Conservation (phyloP, 1,140 invertebrate genomes). For the Parasteatoda tepidariorum region DNA sequence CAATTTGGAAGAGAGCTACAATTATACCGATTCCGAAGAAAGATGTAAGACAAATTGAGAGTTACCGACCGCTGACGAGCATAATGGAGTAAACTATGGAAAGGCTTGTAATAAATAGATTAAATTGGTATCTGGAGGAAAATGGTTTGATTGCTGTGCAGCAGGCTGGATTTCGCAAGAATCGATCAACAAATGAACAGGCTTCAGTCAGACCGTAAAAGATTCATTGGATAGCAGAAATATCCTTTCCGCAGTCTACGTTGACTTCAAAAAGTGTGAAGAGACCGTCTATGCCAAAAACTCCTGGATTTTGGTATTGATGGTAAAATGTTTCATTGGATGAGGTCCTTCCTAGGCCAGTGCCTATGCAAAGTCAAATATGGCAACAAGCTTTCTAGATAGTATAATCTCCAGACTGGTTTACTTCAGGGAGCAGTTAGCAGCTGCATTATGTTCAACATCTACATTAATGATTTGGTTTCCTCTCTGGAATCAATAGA, state of each 20-base stretch:
- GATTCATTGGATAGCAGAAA: conserved; percentile 11
- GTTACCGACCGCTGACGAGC: conserved; percentile 1
- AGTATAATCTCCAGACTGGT: conserved; percentile 13
- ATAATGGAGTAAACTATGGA: not conserved
- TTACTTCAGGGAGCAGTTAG: conserved; percentile 11
- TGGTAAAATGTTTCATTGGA: not conserved
- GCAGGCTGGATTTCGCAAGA: conserved; percentile 22
- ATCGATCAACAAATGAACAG: conserved; percentile 2
- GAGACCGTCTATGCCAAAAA: not conserved
- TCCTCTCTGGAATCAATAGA: not conserved
- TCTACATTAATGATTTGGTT: conserved; percentile 9
- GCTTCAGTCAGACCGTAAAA: conserved; percentile 13
- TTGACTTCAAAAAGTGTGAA: conserved; percentile 28
- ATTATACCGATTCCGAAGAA: conserved; percentile 7
- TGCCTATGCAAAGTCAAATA: too few species aligned
- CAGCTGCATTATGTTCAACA: conserved; percentile 31
- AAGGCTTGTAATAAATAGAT: not conserved
- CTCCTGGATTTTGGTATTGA: not conserved
- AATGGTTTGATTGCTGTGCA: not conserved
- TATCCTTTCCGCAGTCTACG: not conserved
- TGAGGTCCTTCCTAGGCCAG: too few species aligned
- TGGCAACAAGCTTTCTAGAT: too few species aligned
- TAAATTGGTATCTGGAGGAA: conserved; percentile 21
- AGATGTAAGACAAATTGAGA: not conserved
- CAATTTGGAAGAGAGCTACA: not conserved